phyloP scores from a whole-genome alignment of 2,113 vertebrate species.

The Elephas maximus region DNA sequence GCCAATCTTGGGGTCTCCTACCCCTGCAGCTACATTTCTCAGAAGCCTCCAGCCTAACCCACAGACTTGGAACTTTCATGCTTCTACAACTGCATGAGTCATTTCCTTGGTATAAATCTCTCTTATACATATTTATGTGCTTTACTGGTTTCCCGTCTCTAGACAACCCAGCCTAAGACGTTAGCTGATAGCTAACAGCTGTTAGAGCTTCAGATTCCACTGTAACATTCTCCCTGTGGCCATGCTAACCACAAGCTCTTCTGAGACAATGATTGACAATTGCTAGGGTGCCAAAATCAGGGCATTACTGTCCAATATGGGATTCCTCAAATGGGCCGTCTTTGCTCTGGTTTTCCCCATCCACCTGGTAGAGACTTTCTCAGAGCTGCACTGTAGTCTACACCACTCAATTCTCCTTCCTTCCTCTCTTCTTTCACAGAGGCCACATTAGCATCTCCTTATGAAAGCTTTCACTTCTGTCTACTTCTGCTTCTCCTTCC shows the following conservation, averaged over 20 bases:
- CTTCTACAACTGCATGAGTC: no score
- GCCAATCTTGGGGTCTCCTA: no score
- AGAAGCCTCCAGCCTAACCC: no score
- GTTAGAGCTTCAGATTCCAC: background rate
- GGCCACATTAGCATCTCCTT: background rate
- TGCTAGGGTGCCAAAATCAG: background rate
- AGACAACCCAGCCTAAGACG: no score
- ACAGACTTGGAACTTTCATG: no score
- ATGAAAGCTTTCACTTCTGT: background rate
- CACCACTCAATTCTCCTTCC: background rate
- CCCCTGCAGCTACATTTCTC: no score
- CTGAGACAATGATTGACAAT: background rate
- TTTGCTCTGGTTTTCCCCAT: background rate
- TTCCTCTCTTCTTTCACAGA: background rate
- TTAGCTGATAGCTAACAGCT: background rate
- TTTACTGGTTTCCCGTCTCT: no score
- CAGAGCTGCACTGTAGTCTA: no score
- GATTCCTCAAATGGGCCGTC: background rate
- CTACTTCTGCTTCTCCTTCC: no score
- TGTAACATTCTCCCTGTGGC: background rate
- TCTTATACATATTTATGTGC: no score
- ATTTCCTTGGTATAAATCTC: no score
- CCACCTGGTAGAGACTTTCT: background rate
- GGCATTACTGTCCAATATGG: background rate
- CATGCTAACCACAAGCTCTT: no score